Base-by-base conservation (phyloP, 2,888 invertebrate genomes). In the Allophyes oxyacanthae region DNA sequence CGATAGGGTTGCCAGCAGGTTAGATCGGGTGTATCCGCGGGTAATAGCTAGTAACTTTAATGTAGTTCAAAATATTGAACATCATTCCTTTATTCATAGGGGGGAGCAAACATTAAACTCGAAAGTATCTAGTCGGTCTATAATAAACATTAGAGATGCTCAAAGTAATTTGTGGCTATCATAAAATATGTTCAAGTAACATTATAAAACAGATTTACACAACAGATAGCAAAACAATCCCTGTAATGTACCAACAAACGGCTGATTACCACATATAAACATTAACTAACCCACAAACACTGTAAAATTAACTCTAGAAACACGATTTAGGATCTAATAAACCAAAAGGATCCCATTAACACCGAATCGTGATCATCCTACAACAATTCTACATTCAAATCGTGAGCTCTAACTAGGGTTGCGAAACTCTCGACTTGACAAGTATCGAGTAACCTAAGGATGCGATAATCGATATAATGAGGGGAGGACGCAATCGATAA, bases 401-500 rank as follows among this genome's bases (percentile, higher is more conserved):
- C 62, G 66, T 67, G 66, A 49, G 67, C 25, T 25, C 46, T 44
- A 34, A 57, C 43, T 44, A 45, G 50, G 46, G 50, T 67, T 63
- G 68, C 54, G 53, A 67, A 67, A 66, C 28, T 33, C 45, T 52
- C 51, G 51, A 52, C 51, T 56, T 65, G 58, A 63, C 53, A 51
- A n/a, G 50, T 64, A 74, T 77, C 64, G 72, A 77, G 67, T 75
- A 28, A 28, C 20, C 4, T 36, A 34, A 46, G 46, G 46, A 51
- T 51, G 53, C 66, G 65, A 67, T 75, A 76, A 78, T 78, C 78
- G 73, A 78, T 78, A 54, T 74, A 72, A 75, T 66, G 54, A 64
- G 64, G 41, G 65, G 71, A 69, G 68, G 45, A n/a, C 28, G 30
- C 56, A 73, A 77, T 79, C 78, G 77, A 79, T 79, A 55, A 8